Conservation (phyloP, 2,797 vertebrate genomes). For the Scolopax bukidnonensis region DNA sequence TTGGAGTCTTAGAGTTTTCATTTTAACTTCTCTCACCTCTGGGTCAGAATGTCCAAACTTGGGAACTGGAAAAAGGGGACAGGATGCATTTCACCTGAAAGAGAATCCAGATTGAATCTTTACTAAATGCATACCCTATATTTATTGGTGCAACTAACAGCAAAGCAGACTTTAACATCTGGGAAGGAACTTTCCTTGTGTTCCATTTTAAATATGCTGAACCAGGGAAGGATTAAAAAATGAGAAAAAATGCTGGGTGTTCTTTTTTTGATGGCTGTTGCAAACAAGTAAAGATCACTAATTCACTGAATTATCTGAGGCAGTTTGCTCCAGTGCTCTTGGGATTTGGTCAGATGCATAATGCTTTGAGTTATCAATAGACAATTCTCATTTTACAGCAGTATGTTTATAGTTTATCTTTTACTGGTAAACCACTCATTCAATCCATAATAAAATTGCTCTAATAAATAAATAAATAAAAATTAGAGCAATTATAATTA, state of each 20-base stretch:
- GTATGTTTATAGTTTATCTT: neutral
- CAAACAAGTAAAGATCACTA: neutral
- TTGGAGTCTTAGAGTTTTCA: neutral
- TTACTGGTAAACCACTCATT: neutral
- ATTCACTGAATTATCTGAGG: neutral
- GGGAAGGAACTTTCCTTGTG: constrained; percentile 3
- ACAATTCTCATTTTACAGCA: neutral
- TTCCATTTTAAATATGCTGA: neutral
- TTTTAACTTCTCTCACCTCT: neutral
- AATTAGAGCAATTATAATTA: too few species aligned
- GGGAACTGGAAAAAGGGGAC: neutral
- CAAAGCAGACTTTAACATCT: neutral
- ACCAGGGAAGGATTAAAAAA: neutral
- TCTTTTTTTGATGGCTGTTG: neutral
- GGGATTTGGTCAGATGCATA: neutral
- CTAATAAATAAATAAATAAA: neutral
- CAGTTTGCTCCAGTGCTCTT: neutral
- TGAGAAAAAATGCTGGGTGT: neutral
- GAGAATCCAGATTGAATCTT: neutral
- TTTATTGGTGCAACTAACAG: neutral
- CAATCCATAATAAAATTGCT: neutral
- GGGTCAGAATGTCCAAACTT: neutral
- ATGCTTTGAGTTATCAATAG: neutral
- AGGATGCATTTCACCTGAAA: neutral
- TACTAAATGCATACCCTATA: neutral